phyloP scores from a whole-genome alignment of 2,113 vertebrate species.

The Burhinus oedicnemus region DNA sequence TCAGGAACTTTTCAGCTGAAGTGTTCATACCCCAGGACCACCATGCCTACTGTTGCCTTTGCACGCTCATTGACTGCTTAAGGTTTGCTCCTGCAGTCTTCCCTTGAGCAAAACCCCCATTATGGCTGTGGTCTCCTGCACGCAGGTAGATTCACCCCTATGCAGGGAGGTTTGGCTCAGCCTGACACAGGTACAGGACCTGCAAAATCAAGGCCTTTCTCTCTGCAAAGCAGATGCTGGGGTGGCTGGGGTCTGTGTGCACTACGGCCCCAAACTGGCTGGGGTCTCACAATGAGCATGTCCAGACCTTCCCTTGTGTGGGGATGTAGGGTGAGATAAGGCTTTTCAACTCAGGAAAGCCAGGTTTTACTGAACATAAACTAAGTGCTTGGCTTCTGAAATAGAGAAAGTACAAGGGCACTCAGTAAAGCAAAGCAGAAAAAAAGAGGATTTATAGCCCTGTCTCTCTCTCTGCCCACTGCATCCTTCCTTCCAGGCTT shows the following conservation, averaged over 20 bases:
- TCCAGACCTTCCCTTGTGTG: not conserved
- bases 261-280: not conserved
- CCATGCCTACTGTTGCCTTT: not conserved
- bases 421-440: not conserved
- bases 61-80: accelerated
- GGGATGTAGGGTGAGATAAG: not conserved
- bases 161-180: not conserved
- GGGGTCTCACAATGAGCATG: not conserved
- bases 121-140: not conserved
- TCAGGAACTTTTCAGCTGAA: not conserved
- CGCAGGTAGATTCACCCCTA: not conserved
- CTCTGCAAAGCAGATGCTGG: not conserved
- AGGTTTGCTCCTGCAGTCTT: not conserved
- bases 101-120: not conserved
- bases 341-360: not conserved
- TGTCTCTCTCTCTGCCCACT: not conserved
- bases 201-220: not conserved
- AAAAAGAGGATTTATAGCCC: slow-evolving; percentile 14
- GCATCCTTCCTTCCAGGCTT: not conserved
- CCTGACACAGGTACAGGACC: not conserved
- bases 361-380: not conserved
- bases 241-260: not conserved
- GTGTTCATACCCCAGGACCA: not conserved
- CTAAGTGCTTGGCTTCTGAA: not conserved
- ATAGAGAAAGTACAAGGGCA: not conserved